A percentile compares a stretch with the other conserved stretches of the same genome.
phyloP scores from a whole-genome alignment of 2,113 vertebrate species.

The Equus quagga region DNA sequence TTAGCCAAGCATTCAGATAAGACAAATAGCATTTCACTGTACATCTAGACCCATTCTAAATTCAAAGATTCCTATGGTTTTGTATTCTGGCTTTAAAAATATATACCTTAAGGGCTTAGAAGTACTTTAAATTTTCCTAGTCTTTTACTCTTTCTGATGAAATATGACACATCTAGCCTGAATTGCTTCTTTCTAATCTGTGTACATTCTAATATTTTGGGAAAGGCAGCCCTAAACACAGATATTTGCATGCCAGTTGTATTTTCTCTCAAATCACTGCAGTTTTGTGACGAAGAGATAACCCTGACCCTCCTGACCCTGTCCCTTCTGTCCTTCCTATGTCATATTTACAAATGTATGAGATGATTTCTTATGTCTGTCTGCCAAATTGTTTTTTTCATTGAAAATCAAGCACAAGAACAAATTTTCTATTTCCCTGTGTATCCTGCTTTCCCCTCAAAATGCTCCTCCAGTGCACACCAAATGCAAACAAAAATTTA shows the following conservation, averaged over 20 bases:
- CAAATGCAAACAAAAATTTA: conserved; percentile 10
- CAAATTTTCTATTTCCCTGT: not conserved
- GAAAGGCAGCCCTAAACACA: not conserved
- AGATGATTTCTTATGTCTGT: not conserved
- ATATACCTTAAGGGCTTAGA: not conserved
- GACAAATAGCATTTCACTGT: not conserved
- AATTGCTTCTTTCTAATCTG: not conserved
- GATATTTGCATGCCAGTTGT: not conserved
- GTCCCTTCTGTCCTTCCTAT: not conserved
- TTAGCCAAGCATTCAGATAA: not conserved
- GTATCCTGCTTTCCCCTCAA: not conserved
- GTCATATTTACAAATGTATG: not conserved
- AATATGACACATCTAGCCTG: not conserved
- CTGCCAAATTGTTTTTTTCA: not conserved
- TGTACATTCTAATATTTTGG: not conserved
- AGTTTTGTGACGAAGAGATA: not conserved
- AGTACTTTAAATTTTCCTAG: not conserved
- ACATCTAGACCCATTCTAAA: not conserved
- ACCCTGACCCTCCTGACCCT: not conserved
- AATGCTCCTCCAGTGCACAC: not conserved
- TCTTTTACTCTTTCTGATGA: not conserved
- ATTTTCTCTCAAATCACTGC: not conserved
- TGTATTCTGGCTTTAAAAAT: not conserved
- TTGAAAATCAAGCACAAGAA: conserved; percentile 27
- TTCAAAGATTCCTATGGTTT: not conserved